phyloP scores from a whole-genome alignment of 2,113 vertebrate genomes.

The Chlorodrepanis virens region DNA sequence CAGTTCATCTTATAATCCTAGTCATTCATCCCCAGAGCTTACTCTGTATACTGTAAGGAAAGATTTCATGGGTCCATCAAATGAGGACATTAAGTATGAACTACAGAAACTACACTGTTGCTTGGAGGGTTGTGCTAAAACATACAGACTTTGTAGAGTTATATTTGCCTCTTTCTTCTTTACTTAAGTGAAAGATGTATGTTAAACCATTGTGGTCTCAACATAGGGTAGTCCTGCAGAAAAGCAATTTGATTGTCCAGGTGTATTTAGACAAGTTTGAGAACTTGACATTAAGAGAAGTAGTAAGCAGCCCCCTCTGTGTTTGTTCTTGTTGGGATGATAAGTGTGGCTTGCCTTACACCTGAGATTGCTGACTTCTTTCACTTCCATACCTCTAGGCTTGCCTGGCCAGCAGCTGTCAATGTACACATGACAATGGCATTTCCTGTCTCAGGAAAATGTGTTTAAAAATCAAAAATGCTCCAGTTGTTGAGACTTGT shows the following conservation, averaged over 20 bases:
- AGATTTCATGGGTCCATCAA: background rate
- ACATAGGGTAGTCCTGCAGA: background rate
- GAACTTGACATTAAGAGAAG: background rate
- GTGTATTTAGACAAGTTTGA: background rate
- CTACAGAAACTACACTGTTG: background rate
- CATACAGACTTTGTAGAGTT: background rate
- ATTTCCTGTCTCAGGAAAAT: background rate
- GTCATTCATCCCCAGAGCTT: background rate
- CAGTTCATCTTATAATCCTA: background rate
- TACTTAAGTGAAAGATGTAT: background rate
- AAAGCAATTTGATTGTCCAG: background rate
- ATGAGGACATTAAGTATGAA: background rate
- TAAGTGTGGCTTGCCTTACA: background rate
- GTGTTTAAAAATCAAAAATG: background rate
- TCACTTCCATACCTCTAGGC: background rate
- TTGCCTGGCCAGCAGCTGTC: background rate
- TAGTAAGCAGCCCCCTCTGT: background rate
- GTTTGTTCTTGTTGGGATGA: background rate
- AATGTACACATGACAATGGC: accelerated
- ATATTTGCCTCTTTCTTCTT: background rate
- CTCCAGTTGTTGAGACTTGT: background rate
- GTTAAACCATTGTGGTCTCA: background rate
- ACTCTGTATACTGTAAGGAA: background rate
- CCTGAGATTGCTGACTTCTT: background rate
- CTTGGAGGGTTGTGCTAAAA: background rate